A percentile compares a stretch with the other conserved stretches of the same genome.
phyloP scores from a whole-genome alignment of 2,797 vertebrate species.

The Danio albolineatus region DNA sequence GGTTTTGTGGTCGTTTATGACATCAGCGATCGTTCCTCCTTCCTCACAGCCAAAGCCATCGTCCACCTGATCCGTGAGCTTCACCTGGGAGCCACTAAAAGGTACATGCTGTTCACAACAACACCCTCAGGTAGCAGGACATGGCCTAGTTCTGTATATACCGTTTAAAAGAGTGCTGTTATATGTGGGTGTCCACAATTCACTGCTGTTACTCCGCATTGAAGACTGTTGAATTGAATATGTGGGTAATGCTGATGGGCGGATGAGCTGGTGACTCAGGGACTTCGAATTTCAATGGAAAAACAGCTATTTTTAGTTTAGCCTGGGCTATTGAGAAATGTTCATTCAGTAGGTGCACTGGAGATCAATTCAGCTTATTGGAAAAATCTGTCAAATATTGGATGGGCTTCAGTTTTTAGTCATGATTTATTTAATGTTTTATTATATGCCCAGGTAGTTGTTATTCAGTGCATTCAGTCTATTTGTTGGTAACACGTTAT shows the following conservation, averaged over 20 bases:
- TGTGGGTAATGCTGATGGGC: slow-evolving; percentile 26
- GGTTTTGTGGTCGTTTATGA: slow-evolving; percentile 89
- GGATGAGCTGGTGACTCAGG: slow-evolving; percentile 33
- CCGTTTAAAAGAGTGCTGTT: slow-evolving; percentile 34
- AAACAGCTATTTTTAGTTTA: slow-evolving; percentile 41
- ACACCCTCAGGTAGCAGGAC: background rate
- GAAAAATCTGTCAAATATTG: background rate
- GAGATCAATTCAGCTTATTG: background rate
- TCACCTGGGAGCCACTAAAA: slow-evolving; percentile 77
- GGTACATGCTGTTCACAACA: slow-evolving; percentile 69
- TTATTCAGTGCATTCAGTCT: too few species aligned
- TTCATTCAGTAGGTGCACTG: background rate
- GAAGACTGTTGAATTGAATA: slow-evolving; percentile 12
- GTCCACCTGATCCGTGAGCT: slow-evolving; percentile 84
- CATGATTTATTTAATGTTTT: background rate
- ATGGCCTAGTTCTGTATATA: slow-evolving; percentile 44
- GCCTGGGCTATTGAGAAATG: slow-evolving; percentile 11
- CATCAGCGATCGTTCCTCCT: slow-evolving; percentile 86
- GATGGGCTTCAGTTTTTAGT: background rate
- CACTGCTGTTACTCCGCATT: slow-evolving; percentile 11
- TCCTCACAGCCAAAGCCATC: slow-evolving; percentile 83
- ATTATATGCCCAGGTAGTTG: too few species aligned
- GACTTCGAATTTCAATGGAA: slow-evolving; percentile 54
- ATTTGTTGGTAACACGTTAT: too few species aligned
- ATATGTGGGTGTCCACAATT: slow-evolving; percentile 37